Evolutionary conservation across 2,888 invertebrate genomes (phyloP).

Genomic region (Ganaspis brasiliensis): DNA sequence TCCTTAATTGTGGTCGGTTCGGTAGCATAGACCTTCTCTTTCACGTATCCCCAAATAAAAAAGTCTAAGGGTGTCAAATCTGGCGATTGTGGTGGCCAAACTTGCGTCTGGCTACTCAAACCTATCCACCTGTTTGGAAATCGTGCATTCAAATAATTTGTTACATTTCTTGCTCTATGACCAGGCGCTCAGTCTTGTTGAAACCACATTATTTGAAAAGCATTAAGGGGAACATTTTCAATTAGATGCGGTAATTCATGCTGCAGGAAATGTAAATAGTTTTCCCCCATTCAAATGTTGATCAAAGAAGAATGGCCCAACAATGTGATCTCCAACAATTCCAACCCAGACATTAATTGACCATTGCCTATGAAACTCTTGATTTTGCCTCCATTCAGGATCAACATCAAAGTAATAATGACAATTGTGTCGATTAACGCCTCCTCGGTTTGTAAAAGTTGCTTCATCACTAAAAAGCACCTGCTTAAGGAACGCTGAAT

Average conservation of each 20-base stretch:
- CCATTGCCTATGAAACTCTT: slow-evolving; percentile 65
- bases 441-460: slow-evolving; percentile 63
- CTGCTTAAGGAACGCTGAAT: slow-evolving; percentile 51
- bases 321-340: slow-evolving; percentile 43
- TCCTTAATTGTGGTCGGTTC: not conserved
- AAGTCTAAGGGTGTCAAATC: slow-evolving; percentile 48
- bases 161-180: slow-evolving; percentile 54
- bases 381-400: slow-evolving; percentile 62
- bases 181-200: slow-evolving; percentile 66
- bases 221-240: slow-evolving; percentile 52
- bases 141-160: slow-evolving; percentile 47
- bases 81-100: slow-evolving; percentile 49
- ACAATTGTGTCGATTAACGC: slow-evolving; percentile 65
- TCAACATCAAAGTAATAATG: slow-evolving; percentile 67
- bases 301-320: slow-evolving; percentile 62
- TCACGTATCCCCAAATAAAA: slow-evolving; percentile 49
- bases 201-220: slow-evolving; percentile 54
- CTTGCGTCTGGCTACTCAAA: slow-evolving; percentile 31
- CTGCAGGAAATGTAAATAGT: slow-evolving; percentile 56
- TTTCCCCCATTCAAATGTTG: slow-evolving; percentile 53
- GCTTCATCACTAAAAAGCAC: slow-evolving; percentile 67
- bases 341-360: slow-evolving; percentile 56
- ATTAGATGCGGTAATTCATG: slow-evolving; percentile 51
- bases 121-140: slow-evolving; percentile 54
- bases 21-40: slow-evolving; percentile 41